Evolutionary conservation across 1,140 invertebrate species (phyloP).

Genomic region (Campoletis sonorensis): DNA sequence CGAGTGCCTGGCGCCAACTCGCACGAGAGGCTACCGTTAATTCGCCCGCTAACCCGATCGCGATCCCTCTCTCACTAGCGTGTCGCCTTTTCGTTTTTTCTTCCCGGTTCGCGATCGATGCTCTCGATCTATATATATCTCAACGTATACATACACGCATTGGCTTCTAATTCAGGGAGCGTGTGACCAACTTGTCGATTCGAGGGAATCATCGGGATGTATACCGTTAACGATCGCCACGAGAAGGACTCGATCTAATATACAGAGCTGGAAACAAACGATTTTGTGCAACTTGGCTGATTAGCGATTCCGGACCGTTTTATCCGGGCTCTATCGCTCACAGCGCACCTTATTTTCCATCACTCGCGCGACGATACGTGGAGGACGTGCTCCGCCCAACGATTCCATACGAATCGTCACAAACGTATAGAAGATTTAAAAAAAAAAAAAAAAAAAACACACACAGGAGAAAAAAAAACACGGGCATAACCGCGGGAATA

Average conservation of each 20-base stretch:
- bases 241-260: conserved; percentile 5
- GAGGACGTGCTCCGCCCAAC: not conserved
- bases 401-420: conserved; percentile 5
- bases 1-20: conserved; percentile 14
- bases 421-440: not conserved
- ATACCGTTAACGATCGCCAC: conserved; percentile 57
- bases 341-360: not conserved
- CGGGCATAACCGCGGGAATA: conserved; percentile 42
- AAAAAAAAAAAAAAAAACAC: not conserved
- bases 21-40: conserved; percentile 7
- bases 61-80: not conserved
- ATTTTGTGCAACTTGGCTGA: conserved; percentile 45
- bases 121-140: conserved; percentile 23
- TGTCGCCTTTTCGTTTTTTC: conserved; percentile 9
- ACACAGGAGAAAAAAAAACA: conserved; percentile 36
- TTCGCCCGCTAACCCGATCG: conserved; percentile 1
- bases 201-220: not conserved
- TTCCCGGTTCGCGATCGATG: not conserved
- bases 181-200: conserved; percentile 19
- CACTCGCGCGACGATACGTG: not conserved
- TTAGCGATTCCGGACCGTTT: conserved; percentile 33
- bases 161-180: conserved; percentile 16
- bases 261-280: conserved; percentile 3
- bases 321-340: not conserved
- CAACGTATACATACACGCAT: no score